These are phyloP conservation scores for Ciconia nigra DNA, from an alignment of 2,797 vertebrate species.

Conservation along the genomic window DNA sequence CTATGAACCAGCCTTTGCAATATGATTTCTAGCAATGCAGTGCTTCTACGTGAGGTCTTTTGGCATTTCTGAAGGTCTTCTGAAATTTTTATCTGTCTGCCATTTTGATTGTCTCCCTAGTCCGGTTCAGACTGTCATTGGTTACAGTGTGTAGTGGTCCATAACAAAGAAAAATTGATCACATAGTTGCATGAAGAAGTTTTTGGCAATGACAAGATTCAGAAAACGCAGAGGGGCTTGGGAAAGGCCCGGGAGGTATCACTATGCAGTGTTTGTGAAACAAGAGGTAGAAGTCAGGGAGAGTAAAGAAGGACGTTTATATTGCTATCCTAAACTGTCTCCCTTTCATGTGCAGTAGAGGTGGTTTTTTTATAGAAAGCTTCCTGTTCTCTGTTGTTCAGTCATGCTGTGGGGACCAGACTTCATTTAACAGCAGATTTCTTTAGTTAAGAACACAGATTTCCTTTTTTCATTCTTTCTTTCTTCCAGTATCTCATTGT, in stretches of 20 bases:
- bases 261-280: background rate
- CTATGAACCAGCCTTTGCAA: background rate
- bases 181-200: background rate
- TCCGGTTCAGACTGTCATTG: background rate
- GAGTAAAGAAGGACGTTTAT: background rate
- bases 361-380: background rate
- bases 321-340: background rate
- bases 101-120: background rate
- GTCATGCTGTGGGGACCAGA: background rate
- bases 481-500: background rate
- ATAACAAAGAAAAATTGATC: background rate
- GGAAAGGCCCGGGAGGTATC: background rate
- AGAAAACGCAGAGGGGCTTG: background rate
- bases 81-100: background rate
- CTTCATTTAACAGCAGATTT: background rate
- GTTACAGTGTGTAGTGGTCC: background rate
- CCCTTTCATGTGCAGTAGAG: background rate
- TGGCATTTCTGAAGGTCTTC: background rate
- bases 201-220: background rate
- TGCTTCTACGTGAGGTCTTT: background rate
- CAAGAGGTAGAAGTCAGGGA: background rate
- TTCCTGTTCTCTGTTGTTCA: background rate
- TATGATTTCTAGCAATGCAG: background rate
- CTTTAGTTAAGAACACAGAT: background rate
- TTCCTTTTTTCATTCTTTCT: background rate